Evolutionary conservation across 2,888 invertebrate genomes (phyloP), one percentile per base, ranked within the genome.

Genomic region (Hedychridium roseum): DNA sequence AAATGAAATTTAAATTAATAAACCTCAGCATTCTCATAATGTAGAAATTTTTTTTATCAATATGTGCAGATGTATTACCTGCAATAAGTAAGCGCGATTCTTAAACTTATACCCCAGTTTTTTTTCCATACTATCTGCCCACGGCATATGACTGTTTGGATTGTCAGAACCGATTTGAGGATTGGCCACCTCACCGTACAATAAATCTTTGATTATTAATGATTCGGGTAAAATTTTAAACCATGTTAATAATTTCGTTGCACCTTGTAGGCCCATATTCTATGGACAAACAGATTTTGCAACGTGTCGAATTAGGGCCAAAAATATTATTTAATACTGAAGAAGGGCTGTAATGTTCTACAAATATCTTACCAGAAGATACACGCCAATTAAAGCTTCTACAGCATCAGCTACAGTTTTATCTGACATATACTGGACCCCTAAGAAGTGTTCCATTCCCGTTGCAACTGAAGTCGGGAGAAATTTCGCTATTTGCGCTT

Each of bases 301-400:
- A 12, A 17, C 16, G 14, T 37, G 30, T n/a, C 11, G 27, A 32
- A 11, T 20, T 26, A 3, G 16, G 14, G 15, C 6, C 15, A 31
- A 4, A 15, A 32, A 32, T 17, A 30, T 18, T 5, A 12, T 2
- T 14, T 12, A 9, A 2, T 17, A 32, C 12, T 18, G 0, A 2
- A 34, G 23, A 23, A 9, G 5, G 5, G 5, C 5, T 23, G 23
- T 23, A 20, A 35, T 15, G 11, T 35, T n/a, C 2, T 9, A 18
- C 11, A 34, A 5, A 26, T 23, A 30, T 17, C 73, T 65, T 58
- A 80, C 80, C 38, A 80, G 76, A 1, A 93, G 83, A 73, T 91
- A 91, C 2, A 85, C 86, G 0, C 94, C 94, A 39, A 95, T 86
- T 2, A 97, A 76, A 0, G 95, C 90, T 79, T 97, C 96, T 1